phyloP scores from a whole-genome alignment of 2,113 vertebrate species.

The Tetrao urogallus region DNA sequence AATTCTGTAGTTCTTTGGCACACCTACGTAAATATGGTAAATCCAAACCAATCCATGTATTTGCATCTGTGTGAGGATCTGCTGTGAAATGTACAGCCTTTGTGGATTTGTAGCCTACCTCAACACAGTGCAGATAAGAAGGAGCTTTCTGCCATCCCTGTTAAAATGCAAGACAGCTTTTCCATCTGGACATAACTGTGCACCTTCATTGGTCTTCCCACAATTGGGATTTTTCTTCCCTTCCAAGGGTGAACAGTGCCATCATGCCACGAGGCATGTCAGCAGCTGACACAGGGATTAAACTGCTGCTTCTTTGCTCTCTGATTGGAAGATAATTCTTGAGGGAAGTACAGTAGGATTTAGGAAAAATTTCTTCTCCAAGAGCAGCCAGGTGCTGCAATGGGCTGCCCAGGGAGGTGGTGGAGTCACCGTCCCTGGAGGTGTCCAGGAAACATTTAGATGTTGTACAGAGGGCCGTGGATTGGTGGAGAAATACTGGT shows the following conservation, averaged over 20 bases:
- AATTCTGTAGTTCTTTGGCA: neutral
- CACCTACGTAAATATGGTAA: neutral
- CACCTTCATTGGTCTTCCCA: neutral
- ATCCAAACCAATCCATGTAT: neutral
- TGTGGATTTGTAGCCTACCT: neutral
- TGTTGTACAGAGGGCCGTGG: too few species aligned
- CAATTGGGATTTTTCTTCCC: neutral
- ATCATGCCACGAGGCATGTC: neutral
- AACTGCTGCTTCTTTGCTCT: neutral
- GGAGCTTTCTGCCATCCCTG: neutral
- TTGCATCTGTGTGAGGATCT: neutral
- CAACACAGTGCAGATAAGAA: neutral
- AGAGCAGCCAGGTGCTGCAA: too few species aligned
- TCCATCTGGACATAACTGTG: neutral
- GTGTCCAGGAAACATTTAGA: too few species aligned
- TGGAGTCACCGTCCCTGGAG: too few species aligned
- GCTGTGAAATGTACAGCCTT: neutral
- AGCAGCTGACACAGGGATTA: neutral
- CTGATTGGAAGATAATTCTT: neutral
- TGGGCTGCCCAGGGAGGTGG: too few species aligned
- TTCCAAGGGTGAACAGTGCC: neutral
- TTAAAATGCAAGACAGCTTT: neutral
- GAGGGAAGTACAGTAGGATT: neutral
- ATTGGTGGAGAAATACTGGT: too few species aligned
- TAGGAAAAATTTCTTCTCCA: too few species aligned